Evolutionary conservation across 1,140 invertebrate species (phyloP), one percentile per base, ranked within the genome.

Genomic region (Trypoxylus dichotomus): DNA sequence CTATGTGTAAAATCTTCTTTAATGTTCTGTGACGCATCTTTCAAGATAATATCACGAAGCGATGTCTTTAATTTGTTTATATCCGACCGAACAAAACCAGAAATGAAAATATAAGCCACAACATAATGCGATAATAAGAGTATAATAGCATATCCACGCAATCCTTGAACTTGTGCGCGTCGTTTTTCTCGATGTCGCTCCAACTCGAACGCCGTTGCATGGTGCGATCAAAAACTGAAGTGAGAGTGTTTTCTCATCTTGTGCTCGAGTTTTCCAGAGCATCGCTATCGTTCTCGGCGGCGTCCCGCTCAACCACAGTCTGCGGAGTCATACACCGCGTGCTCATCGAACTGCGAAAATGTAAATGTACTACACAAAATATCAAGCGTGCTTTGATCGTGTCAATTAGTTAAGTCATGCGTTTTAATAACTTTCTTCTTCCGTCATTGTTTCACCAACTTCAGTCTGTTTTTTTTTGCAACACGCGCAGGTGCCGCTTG

Each of bases 321-420:
- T 24, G 3, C 13, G 60, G 25, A 68, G 24, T 7, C 11, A 29
- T 29, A 68, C 24, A 11, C 24, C 24, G 60, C 24, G 60, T 68
- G 60, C 15, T 68, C 60, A 68, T 13, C 60, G 60, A 68, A 68
- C 24, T 68, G 60, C 21, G 60, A 68, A 68, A 68, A 68, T 68
- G 60, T 68, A 68, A 68, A 68, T 68, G 60, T 68, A 29, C 60
- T 27, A 68, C 60, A 68, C 60, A 68, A 68, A 68, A 68, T 68
- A 68, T 68, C 60, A 68, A 68, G 60, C 60, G 60, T 68, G 60
- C 60, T 68, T 68, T 68, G 60, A 68, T 24, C 19, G 60, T 68
- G 60, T 68, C 60, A 68, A 68, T 68, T 68, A 68, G 60, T 68
- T 68, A 68, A 68, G 60, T 68, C 60, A 68, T 68, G 60, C 60